Conservation (phyloP, 2,888 invertebrate species). For the Argyra leucocephala region DNA sequence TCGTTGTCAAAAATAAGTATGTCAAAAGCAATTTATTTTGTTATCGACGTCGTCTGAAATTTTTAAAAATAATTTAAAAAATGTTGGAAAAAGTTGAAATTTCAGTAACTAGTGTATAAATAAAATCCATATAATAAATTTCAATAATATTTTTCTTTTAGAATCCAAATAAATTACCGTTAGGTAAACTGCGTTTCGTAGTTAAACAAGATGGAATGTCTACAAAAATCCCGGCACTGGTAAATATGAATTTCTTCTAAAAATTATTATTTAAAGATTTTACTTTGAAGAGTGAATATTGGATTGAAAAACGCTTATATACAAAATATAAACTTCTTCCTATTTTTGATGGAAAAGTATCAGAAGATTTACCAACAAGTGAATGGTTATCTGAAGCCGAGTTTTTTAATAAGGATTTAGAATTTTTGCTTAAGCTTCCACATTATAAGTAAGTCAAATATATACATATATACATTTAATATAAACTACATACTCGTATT, state of each 20-base stretch:
- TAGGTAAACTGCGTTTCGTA: conserved; percentile 45
- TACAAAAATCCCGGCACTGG: conserved; percentile 54
- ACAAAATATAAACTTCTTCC: conserved; percentile 51
- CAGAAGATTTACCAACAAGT: conserved; percentile 51
- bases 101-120: background rate
- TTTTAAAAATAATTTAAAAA: too few species aligned
- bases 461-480: background rate
- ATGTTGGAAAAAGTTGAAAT: background rate
- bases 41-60: too few species aligned
- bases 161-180: conserved; percentile 52
- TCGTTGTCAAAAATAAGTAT: too few species aligned
- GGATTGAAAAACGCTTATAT: conserved; percentile 49
- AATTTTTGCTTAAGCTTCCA: conserved; percentile 57
- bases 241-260: conserved; percentile 37
- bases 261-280: background rate
- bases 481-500: background rate
- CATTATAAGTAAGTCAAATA: conserved; percentile 55
- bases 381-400: conserved; percentile 57
- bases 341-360: conserved; percentile 43
- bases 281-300: conserved; percentile 33
- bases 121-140: background rate
- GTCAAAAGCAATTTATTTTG: too few species aligned
- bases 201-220: conserved; percentile 48
- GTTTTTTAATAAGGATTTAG: conserved; percentile 55
- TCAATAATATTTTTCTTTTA: conserved; percentile 30